Evolutionary conservation across 2,888 invertebrate species (phyloP).

Genomic region (Rhodophaea formosa): DNA sequence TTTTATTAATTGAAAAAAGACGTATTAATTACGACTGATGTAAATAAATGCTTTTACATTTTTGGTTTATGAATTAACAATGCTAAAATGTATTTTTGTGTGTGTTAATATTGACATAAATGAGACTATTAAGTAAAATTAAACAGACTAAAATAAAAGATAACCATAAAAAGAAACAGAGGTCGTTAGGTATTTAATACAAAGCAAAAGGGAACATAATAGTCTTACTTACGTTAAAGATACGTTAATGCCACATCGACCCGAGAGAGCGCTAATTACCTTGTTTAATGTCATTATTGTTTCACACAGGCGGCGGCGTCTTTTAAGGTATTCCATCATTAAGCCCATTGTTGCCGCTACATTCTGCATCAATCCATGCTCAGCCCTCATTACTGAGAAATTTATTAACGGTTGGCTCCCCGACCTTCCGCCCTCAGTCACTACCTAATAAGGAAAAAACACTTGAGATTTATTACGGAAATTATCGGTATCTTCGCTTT

Average conservation of each 20-base stretch:
- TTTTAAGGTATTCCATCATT: slow-evolving; percentile 34
- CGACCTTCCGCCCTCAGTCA: slow-evolving; percentile 38
- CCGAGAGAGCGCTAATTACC: slow-evolving; percentile 22
- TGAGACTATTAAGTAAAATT: not conserved
- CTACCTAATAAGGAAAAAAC: slow-evolving; percentile 54
- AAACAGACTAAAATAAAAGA: not conserved
- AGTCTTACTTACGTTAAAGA: slow-evolving; percentile 4
- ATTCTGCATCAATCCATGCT: slow-evolving; percentile 34
- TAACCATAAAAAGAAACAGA: not conserved
- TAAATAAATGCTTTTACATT: too few species aligned
- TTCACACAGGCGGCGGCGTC: slow-evolving; percentile 24
- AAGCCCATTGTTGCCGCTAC: slow-evolving; percentile 44
- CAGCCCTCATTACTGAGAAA: slow-evolving; percentile 46
- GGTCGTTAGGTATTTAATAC: not conserved
- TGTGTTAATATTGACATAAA: not conserved
- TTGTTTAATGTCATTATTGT: slow-evolving; percentile 27
- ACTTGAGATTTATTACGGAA: slow-evolving; percentile 48
- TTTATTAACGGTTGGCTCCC: slow-evolving; percentile 44
- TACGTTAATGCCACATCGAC: slow-evolving; percentile 4
- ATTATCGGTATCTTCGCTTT: slow-evolving; percentile 46
- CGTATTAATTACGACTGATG: too few species aligned
- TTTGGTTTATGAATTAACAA: too few species aligned
- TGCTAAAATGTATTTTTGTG: too few species aligned
- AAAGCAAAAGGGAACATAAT: not conserved
- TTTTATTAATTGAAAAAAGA: too few species aligned